Evolutionary conservation across 2,797 vertebrate species (phyloP), one percentile per base, ranked within the genome.

Genomic region (Micrastur ruficollis): DNA sequence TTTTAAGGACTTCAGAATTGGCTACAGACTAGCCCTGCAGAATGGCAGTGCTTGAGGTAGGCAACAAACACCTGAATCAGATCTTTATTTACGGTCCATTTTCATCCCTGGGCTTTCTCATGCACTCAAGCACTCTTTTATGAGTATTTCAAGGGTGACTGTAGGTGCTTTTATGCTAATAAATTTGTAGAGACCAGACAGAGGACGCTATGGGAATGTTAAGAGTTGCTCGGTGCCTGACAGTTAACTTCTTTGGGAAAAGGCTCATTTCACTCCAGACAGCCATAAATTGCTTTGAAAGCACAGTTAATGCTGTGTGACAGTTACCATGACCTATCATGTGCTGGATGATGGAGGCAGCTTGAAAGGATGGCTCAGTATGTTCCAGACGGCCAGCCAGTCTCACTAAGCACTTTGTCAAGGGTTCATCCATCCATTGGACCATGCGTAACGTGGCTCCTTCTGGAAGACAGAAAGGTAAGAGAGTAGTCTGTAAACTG

Each of bases 311-410:
- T 55, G n/a, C 65, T 25, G 12, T 70, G 73, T 55, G 74, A 73
- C 67, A 96, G 71, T 91, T 98, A 98, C 98, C 97, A 0, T 97
- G 95, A 70, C 76, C 15, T 6, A 55, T 78, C 42, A 93, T 74
- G 82, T 96, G 81, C 68, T 71, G 96, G 93, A 98, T 96, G 88
- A 98, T 81, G 72, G 89, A 96, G 38, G 97, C 98, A 76, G 97
- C 97, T 32, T 98, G 96, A 55, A 97, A 97, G 22, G 96, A 97
- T 46, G 85, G 53, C 61, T 98, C 97, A 7, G 82, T 80, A 61
- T 95, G 76, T 82, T 97, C 96, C 67, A 73, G 70, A 6, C 96
- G 95, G 36, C 89, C 95, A 55, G 98, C 96, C 81, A 98, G 71
- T 78, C 91, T 96, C 92, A 98, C 92, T 82, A 98, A 90, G 63